Conservation (phyloP, 2,888 invertebrate genomes). For the Furcula furcula region DNA sequence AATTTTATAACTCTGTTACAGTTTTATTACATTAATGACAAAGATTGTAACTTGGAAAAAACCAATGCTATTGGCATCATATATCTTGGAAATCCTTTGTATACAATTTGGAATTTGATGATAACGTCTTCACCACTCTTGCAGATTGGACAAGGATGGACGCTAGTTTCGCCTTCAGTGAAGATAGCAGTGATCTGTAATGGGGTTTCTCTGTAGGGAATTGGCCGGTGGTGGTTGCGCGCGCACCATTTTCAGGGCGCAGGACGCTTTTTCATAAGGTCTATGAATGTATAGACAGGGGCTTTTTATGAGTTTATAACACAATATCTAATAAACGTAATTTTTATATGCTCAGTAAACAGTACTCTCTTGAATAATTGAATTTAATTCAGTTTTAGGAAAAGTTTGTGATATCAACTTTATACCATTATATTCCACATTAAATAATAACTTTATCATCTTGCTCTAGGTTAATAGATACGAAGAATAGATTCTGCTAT, state of each 20-base stretch:
- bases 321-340: too few relatives aligned
- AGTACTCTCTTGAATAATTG: too few relatives aligned
- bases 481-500: too few relatives aligned
- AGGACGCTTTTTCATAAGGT: constrained; percentile 61
- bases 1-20: constrained; percentile 8
- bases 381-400: too few relatives aligned
- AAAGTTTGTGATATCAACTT: too few relatives aligned
- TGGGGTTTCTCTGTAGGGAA: constrained; percentile 44
- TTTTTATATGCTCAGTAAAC: too few relatives aligned
- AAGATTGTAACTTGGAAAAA: constrained; percentile 18
- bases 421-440: too few relatives aligned
- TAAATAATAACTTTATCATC: too few relatives aligned
- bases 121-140: constrained; percentile 8
- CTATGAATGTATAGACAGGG: constrained; percentile 61
- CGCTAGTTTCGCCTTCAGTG: constrained; percentile 35
- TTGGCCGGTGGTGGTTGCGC: constrained; percentile 57
- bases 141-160: constrained; percentile 28
- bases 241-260: constrained; percentile 75
- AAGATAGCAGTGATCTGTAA: constrained; percentile 28
- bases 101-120: constrained; percentile 4
- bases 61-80: constrained; percentile 7
- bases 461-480: too few relatives aligned
- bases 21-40: constrained; percentile 6
- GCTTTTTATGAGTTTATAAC: too few relatives aligned
- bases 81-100: constrained; percentile 5